A percentile compares a stretch with the other conserved stretches of the same genome.
These are phyloP conservation scores for Pseudochaenichthys georgianus DNA, from an alignment of 2,797 vertebrate genomes.

Conservation along the genomic window DNA sequence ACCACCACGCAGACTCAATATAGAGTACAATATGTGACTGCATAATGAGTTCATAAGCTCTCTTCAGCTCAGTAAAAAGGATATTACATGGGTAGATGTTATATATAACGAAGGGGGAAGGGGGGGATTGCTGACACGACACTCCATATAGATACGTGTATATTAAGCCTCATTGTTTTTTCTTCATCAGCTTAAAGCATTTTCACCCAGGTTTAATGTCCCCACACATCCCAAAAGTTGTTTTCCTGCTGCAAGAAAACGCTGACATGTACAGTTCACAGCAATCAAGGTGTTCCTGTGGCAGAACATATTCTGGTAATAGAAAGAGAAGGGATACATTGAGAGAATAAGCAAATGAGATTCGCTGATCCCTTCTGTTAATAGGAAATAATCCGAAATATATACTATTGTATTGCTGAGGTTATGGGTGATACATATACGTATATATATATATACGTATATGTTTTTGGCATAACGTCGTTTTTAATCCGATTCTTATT, in stretches of 20 bases:
- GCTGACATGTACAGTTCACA: slow-evolving; percentile 29
- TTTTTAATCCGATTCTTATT: not conserved
- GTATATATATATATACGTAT: too few species aligned
- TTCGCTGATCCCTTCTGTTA: slow-evolving; percentile 22
- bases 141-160: slow-evolving; percentile 29
- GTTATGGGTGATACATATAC: not conserved
- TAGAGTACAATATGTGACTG: slow-evolving; percentile 57
- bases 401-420: not conserved
- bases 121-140: slow-evolving; percentile 12
- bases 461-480: too few species aligned
- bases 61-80: slow-evolving; percentile 31
- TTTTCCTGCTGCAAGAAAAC: slow-evolving; percentile 35
- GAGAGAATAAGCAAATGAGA: slow-evolving; percentile 36
- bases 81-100: slow-evolving; percentile 21
- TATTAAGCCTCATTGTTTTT: slow-evolving; percentile 5
- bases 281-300: slow-evolving; percentile 35
- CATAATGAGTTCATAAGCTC: slow-evolving; percentile 58
- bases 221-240: slow-evolving; percentile 1
- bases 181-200: slow-evolving; percentile 15
- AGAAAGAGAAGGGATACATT: slow-evolving; percentile 16
- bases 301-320: slow-evolving; percentile 27
- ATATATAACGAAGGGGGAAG: slow-evolving; percentile 12
- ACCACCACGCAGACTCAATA: slow-evolving; percentile 57
- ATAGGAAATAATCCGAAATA: not conserved
- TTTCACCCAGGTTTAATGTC: slow-evolving; percentile 22